Base-by-base conservation (phyloP, 1,140 invertebrate genomes). In the Rhynchophorus ferrugineus region DNA sequence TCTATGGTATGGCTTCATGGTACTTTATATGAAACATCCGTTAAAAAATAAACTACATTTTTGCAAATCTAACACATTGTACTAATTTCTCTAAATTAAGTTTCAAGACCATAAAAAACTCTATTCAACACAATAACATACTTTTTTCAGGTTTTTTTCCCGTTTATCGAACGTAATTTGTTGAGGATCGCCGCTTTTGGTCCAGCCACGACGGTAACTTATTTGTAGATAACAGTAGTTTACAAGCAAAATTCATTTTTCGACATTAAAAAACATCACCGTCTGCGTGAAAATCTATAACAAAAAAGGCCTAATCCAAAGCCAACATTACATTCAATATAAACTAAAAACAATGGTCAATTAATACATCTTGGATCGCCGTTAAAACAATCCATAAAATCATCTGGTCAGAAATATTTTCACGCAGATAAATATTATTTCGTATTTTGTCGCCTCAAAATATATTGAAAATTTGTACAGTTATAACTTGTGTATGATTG, bases 401-500 rank as follows among this genome's bases (percentile, higher is more conserved):
- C n/a, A n/a, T n/a, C n/a, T n/a, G n/a, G n/a, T n/a, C n/a, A n/a
- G n/a, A n/a, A n/a, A 29, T 43, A 13, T 24, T 37, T 47, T 54
- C 44, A 54, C 38, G 51, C 51, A 47, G 44, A 36, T 44, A 42
- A n/a, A 13, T 14, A 37, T 5, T 43, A 19, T 34, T 47, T 20
- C 24, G 7, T 36, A 43, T n/a, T 17, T 44, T 47, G 41, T 54
- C 45, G 36, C 41, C 44, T 54, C 46, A 41, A 46, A 52, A 47
- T 33, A 47, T 33, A 38, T 35, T 33, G 5, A 47, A 47, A 53
- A 47, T 6, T 47, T 54, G 51, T 54, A 54, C 51, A 54, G 44
- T 41, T 29, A 44, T 54, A 47, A 47, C 33, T 43, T 36, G 38
- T 54, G 51, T 54, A 54, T 54, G 51, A 47, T 47, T 54, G 51